A percentile compares a stretch with the other conserved stretches of the same genome.
Evolutionary conservation across 2,113 vertebrate genomes (phyloP).

Genomic region (Ctenodactylus gundi): DNA sequence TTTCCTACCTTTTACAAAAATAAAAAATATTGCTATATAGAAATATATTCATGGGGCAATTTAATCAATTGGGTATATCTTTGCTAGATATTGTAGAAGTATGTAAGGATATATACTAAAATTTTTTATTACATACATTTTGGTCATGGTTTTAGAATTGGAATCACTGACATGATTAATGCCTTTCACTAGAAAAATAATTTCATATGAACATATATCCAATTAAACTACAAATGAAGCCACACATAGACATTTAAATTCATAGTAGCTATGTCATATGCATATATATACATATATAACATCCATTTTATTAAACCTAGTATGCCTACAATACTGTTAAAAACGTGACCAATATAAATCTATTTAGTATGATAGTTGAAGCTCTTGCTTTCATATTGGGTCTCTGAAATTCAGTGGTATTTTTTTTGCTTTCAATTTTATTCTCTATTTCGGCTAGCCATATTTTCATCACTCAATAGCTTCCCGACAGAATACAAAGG

Average conservation of each 20-base stretch:
- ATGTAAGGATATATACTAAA: not conserved
- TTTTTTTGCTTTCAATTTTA: not conserved
- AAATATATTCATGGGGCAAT: not conserved
- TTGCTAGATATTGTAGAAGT: not conserved
- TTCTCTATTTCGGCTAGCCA: not conserved
- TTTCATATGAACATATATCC: not conserved
- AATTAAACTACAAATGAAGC: not conserved
- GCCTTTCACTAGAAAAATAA: not conserved
- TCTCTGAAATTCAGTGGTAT: not conserved
- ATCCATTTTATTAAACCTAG: not conserved
- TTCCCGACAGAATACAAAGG: not conserved
- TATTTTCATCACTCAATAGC: not conserved
- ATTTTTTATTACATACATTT: not conserved
- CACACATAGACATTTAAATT: not conserved
- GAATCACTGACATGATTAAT: not conserved
- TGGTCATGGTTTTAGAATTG: not conserved
- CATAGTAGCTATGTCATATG: not conserved
- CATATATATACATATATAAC: not conserved
- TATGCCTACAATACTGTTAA: not conserved
- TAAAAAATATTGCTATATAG: not conserved
- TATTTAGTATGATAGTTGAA: not conserved
- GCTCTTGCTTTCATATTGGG: not conserved
- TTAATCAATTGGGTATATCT: not conserved
- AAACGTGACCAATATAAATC: not conserved
- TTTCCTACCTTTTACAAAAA: not conserved